Base-by-base conservation (phyloP, 30 jellyfish, hydroid and myxozoan species). In the Cassiopea xamachana region DNA sequence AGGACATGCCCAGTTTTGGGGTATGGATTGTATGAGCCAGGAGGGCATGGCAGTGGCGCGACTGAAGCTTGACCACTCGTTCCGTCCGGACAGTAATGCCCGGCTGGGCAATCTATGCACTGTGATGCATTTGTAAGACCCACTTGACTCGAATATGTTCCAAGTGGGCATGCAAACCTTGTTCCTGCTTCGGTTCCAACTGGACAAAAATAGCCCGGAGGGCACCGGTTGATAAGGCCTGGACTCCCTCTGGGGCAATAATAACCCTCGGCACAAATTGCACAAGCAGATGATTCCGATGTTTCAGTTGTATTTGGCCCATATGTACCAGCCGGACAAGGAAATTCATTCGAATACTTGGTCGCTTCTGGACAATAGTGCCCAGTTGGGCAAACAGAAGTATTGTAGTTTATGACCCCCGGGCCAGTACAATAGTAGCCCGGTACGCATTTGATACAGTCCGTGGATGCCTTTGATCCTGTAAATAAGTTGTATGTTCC, bases 51-150 rank as follows among this genome's bases (percentile, higher is more conserved):
- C 43, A 91, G 73, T 48, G 99, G 98, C 17, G 90, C 91, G 46
- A 94, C 87, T 6, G 97, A 87, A 14, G 99, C 98, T 67, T 86
- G 90, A 15, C 96, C 94, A 51, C 79, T 85, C 48, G 97, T 85
- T 12, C 99, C 99, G 58, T 88, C 98, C 44, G 99, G 99, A 67
- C 99, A 96, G 73, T 87, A 96, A 89, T 88, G 97, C n/a, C 99
- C 99, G 27, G 75, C 96, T 9, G 98, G 98, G 86, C 99, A 96
- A 69, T 72, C 93, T n/a, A 88, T 92, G 79, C 98, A 90, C 62
- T 96, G 96, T 2, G 96, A 87, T 19, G 97, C 93, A 67, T 91
- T 89, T 4, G 75, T 94, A 4, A 89, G 87, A 27, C 98, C 97
- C 9, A 73, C 50, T 46, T 47, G 85, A 69, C 93, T 79, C 13